Base-by-base conservation (phyloP, 2,797 vertebrate species). In the Melanotaenia nigrans region DNA sequence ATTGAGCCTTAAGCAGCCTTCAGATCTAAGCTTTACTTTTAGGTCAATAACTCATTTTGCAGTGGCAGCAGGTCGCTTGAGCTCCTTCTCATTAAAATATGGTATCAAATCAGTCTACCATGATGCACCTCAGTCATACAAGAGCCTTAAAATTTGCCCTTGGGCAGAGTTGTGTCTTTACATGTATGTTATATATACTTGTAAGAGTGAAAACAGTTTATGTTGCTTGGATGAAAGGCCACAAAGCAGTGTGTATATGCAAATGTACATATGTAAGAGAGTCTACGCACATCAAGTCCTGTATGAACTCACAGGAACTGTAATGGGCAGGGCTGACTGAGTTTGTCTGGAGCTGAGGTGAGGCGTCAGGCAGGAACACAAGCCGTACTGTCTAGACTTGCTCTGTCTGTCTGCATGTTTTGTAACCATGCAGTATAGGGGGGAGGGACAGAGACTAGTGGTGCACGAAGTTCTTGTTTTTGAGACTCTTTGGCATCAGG, bases 341-440 rank as follows among this genome's bases (percentile, higher is more conserved):
- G 84, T 84, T 83, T 86, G 88, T 90, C 86, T 90, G 82, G 86
- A 81, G 74, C 73, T 86, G 86, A 92, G 84, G 89, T 90, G 83
- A 91, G 90, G 85, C 87, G 81, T 90, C 90, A 87, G 83, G 82
- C 85, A 86, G 81, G 80, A 88, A 82, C 81, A 80, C 87, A 91
- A 90, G 87, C 80, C 14, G 67, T 71, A 79, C 74, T 89, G 93
- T 94, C 91, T 94, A 94, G 93, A 92, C 93, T 88, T 87, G 91
- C 85, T 89, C 80, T 84, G 90, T 90, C 85, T 82, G 86, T 88
- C 87, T 85, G 87, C 87, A 71, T 86, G 89, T 90, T 93, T 93
- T 91, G 89, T 92, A 88, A 85, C 79, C 79, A 78, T 82, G 85
- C 86, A 87, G 82, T 78, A 73, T 73, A 8, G 67, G 60, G 73